These are phyloP conservation scores for Pedionomus torquatus DNA, from an alignment of 2,113 vertebrate genomes.

Conservation along the genomic window DNA sequence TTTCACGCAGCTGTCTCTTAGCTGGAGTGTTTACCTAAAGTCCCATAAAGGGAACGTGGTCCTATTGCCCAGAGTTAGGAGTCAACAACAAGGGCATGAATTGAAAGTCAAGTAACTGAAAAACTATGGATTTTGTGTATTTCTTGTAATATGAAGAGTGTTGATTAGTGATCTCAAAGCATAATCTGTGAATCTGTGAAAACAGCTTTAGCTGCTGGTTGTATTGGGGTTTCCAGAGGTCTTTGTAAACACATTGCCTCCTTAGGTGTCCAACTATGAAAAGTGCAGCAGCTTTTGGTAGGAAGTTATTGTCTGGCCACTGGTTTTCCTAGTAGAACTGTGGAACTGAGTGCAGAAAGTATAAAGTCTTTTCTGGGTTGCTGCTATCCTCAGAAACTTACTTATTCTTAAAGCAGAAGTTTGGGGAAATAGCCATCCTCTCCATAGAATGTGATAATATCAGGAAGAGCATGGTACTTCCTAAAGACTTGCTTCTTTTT, in stretches of 20 bases:
- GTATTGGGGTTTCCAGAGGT: neutral
- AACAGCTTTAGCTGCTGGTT: neutral
- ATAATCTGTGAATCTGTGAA: neutral
- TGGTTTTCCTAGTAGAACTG: neutral
- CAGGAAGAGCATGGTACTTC: neutral
- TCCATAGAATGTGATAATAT: neutral
- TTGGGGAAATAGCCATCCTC: neutral
- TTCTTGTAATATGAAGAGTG: neutral
- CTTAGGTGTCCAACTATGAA: neutral
- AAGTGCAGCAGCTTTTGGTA: neutral
- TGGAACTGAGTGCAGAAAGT: neutral
- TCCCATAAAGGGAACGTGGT: fast-evolving
- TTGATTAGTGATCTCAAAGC: neutral
- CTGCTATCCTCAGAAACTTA: neutral
- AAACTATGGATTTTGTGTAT: neutral
- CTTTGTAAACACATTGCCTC: neutral
- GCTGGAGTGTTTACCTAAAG: neutral
- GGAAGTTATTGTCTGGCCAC: neutral
- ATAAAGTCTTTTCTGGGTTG: neutral
- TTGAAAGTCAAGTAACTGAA: neutral
- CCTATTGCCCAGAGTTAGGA: neutral
- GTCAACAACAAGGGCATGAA: neutral
- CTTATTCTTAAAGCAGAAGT: neutral
- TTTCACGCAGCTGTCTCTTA: neutral
- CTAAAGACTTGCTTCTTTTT: neutral